Percentiles rank a stretch among this genome's conserved stretches.
phyloP scores from a whole-genome alignment of 2,888 invertebrate species.

The Lymantria dispar region DNA sequence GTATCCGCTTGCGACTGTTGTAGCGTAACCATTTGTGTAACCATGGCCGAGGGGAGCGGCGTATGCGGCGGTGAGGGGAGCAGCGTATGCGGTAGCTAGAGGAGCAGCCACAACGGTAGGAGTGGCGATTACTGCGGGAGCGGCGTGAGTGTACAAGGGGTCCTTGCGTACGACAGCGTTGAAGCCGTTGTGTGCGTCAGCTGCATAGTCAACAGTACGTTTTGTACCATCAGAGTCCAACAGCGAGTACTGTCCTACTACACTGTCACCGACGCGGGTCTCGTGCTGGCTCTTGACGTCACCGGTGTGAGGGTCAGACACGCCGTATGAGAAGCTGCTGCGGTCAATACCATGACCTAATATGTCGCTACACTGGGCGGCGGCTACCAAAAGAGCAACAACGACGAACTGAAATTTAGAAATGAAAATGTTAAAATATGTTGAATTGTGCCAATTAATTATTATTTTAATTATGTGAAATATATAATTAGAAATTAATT shows the following conservation, averaged over 20 bases:
- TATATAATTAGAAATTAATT: too few species aligned
- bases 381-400: slow-evolving; percentile 70
- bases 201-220: slow-evolving; percentile 83
- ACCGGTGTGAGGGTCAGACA: slow-evolving; percentile 74
- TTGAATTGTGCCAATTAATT: neutral
- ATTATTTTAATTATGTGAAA: too few species aligned
- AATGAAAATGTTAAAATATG: neutral
- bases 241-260: slow-evolving; percentile 76
- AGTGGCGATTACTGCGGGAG: slow-evolving; percentile 44
- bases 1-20: slow-evolving; percentile 20
- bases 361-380: slow-evolving; percentile 65
- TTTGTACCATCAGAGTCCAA: slow-evolving; percentile 83
- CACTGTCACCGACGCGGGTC: slow-evolving; percentile 83
- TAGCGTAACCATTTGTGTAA: slow-evolving; percentile 28
- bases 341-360: slow-evolving; percentile 54
- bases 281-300: slow-evolving; percentile 83
- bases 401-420: slow-evolving; percentile 64
- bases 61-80: slow-evolving; percentile 41
- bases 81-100: slow-evolving; percentile 50
- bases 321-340: slow-evolving; percentile 74
- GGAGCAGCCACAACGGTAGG: slow-evolving; percentile 43
- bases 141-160: slow-evolving; percentile 51
- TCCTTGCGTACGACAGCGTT: slow-evolving; percentile 80
- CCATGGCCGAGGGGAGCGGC: slow-evolving; percentile 45
- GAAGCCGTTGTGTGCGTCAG: slow-evolving; percentile 77